These are phyloP conservation scores for Biston betularia DNA, from an alignment of 2,888 invertebrate species.

Conservation along the genomic window DNA sequence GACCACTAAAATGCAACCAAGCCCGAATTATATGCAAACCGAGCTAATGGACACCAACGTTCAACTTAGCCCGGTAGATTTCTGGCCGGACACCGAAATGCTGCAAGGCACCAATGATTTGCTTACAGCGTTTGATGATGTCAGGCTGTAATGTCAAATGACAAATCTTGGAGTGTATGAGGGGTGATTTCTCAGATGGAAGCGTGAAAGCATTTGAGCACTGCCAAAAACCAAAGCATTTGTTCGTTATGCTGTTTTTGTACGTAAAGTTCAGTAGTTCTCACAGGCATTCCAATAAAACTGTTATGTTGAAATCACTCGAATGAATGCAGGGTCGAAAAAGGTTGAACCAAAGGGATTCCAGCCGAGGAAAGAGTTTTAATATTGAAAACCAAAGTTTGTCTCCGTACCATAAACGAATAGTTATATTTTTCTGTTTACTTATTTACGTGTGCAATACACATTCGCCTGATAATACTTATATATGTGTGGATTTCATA, in stretches of 20 bases:
- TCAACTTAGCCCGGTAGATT: slow-evolving; percentile 64
- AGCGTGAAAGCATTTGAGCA: slow-evolving; percentile 40
- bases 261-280: slow-evolving; percentile 49
- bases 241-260: slow-evolving; percentile 33
- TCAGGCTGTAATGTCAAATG: slow-evolving; percentile 66
- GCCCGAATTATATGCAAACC: slow-evolving; percentile 67
- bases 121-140: slow-evolving; percentile 76
- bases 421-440: slow-evolving; percentile 21
- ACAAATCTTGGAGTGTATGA: slow-evolving; percentile 38
- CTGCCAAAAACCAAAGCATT: slow-evolving; percentile 46
- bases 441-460: slow-evolving; percentile 18
- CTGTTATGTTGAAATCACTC: slow-evolving; percentile 67
- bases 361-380: slow-evolving; percentile 53
- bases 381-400: slow-evolving; percentile 46
- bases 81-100: slow-evolving; percentile 75
- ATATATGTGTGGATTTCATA: no score
- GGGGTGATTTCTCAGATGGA: slow-evolving; percentile 62
- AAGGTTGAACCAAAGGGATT: slow-evolving; percentile 65
- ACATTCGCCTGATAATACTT: not conserved
- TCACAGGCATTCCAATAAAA: slow-evolving; percentile 59
- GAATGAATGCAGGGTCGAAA: slow-evolving; percentile 67
- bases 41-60: slow-evolving; percentile 69
- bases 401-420: slow-evolving; percentile 11
- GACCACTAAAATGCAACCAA: slow-evolving; percentile 74
- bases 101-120: slow-evolving; percentile 71